Conservation (phyloP, 2,113 vertebrate genomes). For the Pongo abelii region DNA sequence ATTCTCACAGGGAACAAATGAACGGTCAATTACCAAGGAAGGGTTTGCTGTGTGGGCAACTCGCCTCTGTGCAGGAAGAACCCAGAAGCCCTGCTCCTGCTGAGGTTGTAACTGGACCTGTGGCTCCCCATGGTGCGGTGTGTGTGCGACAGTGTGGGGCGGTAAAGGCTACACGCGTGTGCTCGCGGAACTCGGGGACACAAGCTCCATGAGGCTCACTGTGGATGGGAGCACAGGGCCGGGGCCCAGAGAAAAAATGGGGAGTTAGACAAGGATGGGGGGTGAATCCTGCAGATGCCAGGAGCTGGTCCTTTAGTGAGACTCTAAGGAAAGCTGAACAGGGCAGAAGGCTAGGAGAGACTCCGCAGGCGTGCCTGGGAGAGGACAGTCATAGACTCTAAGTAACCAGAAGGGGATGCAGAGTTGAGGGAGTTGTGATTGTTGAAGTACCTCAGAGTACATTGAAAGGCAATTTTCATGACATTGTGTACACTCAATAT, state of each 20-base stretch:
- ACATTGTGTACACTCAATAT: rapidly evolving
- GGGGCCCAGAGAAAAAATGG: neutral
- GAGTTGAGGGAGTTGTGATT: rapidly evolving
- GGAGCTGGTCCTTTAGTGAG: neutral
- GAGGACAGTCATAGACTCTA: neutral
- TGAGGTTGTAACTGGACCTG: neutral
- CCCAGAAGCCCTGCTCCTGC: neutral
- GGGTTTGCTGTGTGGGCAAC: neutral
- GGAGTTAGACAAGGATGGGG: neutral
- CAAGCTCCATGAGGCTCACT: neutral
- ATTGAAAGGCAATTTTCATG: no score
- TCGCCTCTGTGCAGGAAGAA: neutral
- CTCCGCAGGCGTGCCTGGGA: neutral
- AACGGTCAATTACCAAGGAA: neutral
- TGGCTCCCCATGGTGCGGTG: neutral
- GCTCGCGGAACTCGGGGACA: neutral
- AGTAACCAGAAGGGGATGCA: no score
- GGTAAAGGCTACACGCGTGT: neutral
- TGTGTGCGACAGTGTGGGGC: neutral
- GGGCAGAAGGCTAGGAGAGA: neutral
- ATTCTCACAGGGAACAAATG: neutral
- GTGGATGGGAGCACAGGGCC: rapidly evolving
- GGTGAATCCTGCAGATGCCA: neutral
- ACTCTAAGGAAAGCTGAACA: neutral
- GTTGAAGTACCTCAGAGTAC: rapidly evolving